Evolutionary conservation across 2,888 invertebrate genomes (phyloP).

Genomic region (Parnassius glacialis): DNA sequence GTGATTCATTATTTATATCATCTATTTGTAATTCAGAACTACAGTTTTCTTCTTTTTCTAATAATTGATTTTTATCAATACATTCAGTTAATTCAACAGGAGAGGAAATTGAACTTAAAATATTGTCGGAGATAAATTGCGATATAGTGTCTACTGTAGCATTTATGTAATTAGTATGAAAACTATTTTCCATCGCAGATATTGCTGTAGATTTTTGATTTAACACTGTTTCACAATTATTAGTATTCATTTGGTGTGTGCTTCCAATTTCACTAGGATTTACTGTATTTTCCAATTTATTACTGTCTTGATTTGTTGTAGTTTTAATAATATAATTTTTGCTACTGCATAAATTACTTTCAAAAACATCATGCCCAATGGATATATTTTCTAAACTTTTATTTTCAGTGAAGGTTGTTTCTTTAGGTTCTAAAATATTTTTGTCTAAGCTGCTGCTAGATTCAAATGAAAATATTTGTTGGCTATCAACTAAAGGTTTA

Average conservation of each 20-base stretch:
- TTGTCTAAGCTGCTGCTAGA: no score
- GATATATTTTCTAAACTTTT: not conserved
- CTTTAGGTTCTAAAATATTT: no score
- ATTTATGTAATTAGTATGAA: not conserved
- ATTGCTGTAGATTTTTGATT: not conserved
- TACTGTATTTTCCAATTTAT: not conserved
- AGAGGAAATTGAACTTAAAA: not conserved
- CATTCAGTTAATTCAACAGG: not conserved
- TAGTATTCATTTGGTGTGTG: not conserved
- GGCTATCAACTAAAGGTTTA: not conserved
- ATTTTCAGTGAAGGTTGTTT: not conserved
- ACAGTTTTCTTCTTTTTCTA: not conserved
- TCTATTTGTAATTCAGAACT: not conserved
- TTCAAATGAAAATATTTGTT: not conserved
- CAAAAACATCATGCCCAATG: not conserved
- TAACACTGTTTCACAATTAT: not conserved
- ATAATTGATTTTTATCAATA: not conserved
- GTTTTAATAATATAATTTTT: not conserved
- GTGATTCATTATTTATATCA: not conserved
- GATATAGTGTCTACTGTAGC: not conserved
- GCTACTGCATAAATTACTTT: not conserved
- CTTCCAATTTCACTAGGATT: not conserved
- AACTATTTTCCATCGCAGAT: not conserved
- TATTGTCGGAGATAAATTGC: not conserved
- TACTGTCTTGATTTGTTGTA: not conserved